Conservation (phyloP, 1,140 invertebrate genomes). For the Microplitis demolitor region DNA sequence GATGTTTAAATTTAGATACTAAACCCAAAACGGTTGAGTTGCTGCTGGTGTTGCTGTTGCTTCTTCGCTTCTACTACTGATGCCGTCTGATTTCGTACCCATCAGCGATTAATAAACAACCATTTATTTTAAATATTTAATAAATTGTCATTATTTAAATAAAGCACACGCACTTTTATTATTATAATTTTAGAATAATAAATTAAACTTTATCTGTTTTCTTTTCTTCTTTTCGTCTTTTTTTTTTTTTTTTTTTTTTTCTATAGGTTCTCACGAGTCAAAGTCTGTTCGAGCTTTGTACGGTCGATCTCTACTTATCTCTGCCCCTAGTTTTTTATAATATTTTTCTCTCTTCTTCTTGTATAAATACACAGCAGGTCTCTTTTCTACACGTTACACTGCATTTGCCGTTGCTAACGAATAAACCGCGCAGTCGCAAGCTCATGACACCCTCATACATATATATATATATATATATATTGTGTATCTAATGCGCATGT, state of each 20-base stretch:
- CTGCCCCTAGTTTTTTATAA: neutral
- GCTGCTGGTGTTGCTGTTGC: neutral
- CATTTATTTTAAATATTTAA: neutral
- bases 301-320: slow-evolving; percentile 18
- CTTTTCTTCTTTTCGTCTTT: neutral
- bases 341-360: slow-evolving; percentile 2
- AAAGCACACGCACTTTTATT: neutral
- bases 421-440: slow-evolving; percentile 1
- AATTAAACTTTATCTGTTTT: neutral
- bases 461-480: neutral
- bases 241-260: neutral
- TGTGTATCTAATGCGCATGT: slow-evolving; percentile 26
- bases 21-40: neutral
- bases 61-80: slow-evolving; percentile 1
- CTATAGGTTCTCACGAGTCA: neutral
- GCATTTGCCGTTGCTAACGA: slow-evolving; percentile 1
- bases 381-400: neutral
- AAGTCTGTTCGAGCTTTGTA: slow-evolving; percentile 6
- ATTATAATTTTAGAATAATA: neutral
- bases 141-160: neutral
- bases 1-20: slow-evolving; percentile 25
- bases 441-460: neutral
- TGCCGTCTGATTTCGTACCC: slow-evolving; percentile 22
- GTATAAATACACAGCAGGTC: neutral
- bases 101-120: slow-evolving; percentile 10